phyloP scores from a whole-genome alignment of 2,888 invertebrate genomes.

The Teinopalpus imperialis region DNA sequence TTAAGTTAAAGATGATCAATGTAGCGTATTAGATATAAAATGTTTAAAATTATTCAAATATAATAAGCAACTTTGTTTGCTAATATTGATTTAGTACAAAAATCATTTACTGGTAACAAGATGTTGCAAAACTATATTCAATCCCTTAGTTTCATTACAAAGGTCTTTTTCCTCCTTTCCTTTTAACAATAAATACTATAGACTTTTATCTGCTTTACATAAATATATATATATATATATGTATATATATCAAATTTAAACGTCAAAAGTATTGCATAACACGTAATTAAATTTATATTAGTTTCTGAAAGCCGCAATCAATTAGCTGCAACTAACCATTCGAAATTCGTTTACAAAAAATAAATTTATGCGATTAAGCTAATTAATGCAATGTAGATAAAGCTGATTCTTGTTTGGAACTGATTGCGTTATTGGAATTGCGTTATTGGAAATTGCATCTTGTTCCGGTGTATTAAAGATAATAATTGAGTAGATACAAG shows the following conservation, averaged over 20 bases:
- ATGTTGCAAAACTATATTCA: no score
- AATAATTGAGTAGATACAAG: background rate
- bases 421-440: background rate
- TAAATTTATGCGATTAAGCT: background rate
- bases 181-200: no score
- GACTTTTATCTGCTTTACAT: no score
- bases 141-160: no score
- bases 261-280: no score
- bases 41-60: no score
- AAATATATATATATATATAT: background rate
- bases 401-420: background rate
- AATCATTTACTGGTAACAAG: no score
- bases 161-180: no score
- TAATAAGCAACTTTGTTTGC: no score
- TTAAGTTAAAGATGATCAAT: no score
- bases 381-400: background rate
- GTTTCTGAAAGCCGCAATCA: background rate
- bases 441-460: slow-evolving; percentile 5
- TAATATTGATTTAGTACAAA: no score
- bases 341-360: background rate
- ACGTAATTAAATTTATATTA: background rate
- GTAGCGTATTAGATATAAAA: no score
- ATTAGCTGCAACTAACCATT: background rate
- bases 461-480: background rate
- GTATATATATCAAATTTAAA: background rate